Conservation (phyloP, 2,797 vertebrate species). For the Toxotes lorentzi region DNA sequence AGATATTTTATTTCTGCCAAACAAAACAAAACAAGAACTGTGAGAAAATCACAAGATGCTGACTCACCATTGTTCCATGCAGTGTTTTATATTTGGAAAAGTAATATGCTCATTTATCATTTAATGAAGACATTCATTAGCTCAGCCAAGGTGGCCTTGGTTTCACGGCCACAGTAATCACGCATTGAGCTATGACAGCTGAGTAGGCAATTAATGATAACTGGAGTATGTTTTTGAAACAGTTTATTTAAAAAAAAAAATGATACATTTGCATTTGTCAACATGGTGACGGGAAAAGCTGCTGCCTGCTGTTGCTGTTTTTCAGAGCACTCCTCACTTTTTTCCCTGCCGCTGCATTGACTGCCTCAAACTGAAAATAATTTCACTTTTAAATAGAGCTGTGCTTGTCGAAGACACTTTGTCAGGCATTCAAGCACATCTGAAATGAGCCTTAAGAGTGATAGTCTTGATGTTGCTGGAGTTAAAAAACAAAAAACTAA, state of each 20-base stretch:
- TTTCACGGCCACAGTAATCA: conserved; percentile 7
- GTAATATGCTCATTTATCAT: conserved; percentile 26
- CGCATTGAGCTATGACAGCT: background rate
- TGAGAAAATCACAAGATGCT: conserved; percentile 31
- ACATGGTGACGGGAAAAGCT: background rate
- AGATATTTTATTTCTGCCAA: conserved; percentile 16
- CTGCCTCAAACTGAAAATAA: conserved; percentile 53
- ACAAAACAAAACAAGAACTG: background rate
- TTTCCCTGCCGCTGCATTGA: no score
- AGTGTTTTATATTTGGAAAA: conserved; percentile 31
- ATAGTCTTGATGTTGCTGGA: conserved; percentile 22
- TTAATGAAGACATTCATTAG: conserved; percentile 18
- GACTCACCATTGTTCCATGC: conserved; percentile 32
- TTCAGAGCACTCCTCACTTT: background rate
- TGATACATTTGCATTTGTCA: conserved; percentile 14
- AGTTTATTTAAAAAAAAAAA: background rate
- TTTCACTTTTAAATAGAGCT: conserved; percentile 51
- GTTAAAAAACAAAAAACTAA: background rate
- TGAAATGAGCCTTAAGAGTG: conserved; percentile 33
- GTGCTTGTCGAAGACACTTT: conserved; percentile 33
- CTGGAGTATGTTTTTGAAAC: background rate
- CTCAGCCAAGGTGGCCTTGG: conserved; percentile 6
- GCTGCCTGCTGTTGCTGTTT: conserved; percentile 24
- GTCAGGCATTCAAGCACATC: conserved; percentile 39
- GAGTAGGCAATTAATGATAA: background rate